Conservation (phyloP, 2,888 invertebrate genomes). For the Gonocerus acuteangulatus region DNA sequence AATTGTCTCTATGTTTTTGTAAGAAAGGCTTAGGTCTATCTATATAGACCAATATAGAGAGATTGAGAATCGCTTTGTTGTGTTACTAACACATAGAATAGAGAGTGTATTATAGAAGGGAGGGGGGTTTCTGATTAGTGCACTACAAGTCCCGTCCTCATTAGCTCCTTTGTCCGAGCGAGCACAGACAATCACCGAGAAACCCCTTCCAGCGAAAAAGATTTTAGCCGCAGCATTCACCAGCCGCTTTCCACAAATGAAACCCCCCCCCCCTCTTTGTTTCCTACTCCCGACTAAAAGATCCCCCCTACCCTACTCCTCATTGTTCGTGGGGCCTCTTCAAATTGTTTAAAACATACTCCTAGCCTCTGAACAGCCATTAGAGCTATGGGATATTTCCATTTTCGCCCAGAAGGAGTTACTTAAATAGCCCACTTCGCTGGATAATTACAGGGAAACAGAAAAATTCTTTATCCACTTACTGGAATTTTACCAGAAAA, state of each 20-base stretch:
- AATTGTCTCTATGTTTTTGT: too few relatives aligned
- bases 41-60: too few relatives aligned
- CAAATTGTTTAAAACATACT: constrained; percentile 26
- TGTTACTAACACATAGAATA: too few relatives aligned
- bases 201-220: neutral
- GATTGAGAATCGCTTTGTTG: too few relatives aligned
- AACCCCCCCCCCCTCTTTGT: constrained; percentile 13
- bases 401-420: too few relatives aligned
- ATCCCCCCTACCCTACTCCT: neutral
- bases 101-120: too few relatives aligned
- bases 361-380: neutral
- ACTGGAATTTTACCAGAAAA: too few relatives aligned
- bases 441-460: too few relatives aligned
- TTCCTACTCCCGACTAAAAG: constrained; percentile 11
- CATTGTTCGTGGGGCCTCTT: constrained; percentile 18
- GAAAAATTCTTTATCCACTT: too few relatives aligned
- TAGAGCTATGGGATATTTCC: neutral
- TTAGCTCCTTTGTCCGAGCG: constrained; percentile 19
- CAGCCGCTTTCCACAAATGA: constrained; percentile 23
- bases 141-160: neutral
- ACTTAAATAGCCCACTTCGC: too few relatives aligned
- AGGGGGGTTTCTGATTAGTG: too few relatives aligned
- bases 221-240: constrained; percentile 13
- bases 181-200: neutral
- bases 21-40: too few relatives aligned